Base-by-base conservation (phyloP, 2,888 invertebrate species). In the Dicranocentrus wangi region DNA sequence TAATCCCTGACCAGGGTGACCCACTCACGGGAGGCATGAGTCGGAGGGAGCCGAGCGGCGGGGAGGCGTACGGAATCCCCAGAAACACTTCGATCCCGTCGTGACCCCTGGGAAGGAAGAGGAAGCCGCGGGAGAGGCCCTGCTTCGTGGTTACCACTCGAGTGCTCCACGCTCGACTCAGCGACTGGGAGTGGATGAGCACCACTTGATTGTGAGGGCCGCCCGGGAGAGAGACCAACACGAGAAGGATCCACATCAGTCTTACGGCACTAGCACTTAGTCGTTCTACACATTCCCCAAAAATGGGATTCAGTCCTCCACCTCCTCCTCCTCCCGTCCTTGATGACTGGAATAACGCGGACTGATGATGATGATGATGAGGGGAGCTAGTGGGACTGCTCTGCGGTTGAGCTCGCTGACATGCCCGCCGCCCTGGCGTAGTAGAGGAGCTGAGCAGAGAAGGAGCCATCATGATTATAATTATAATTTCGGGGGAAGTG, bases 21-120 rank as follows among this genome's bases (percentile, higher is more conserved):
- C 96, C 96, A 81, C 94, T 95, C 23, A 97, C 97, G 17, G 98
- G 98, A 10, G 97, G 97, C 96, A 98, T 97, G 89, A 98, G 98
- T 82, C 98, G 92, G 82, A 98, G 90, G 75, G 93, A 93, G 7
- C 95, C 96, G 53, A 94, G 90, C 28, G 97, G 97, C 17, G 98
- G 94, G 65, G 96, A 95, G 21, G 97, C 98, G 89, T 98, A 98
- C 5, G 97, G 97, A 77, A 98, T 93, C 2, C 85, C 85, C 10
- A 85, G 53, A 75, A 86, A 86, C 43, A 86, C 84, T 77, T 86
- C 85, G 21, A 86, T 85, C 51, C 84, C 86, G 39, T 86, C 86
- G 42, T 83, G 82, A 42, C 75, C 76, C 21, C 82, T 72, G 68
- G 77, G 82, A 19, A 81, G 85, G 61, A 85, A 86, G 2, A 86